Evolutionary conservation across 2,113 vertebrate species (phyloP).

Genomic region (Barbus barbus): DNA sequence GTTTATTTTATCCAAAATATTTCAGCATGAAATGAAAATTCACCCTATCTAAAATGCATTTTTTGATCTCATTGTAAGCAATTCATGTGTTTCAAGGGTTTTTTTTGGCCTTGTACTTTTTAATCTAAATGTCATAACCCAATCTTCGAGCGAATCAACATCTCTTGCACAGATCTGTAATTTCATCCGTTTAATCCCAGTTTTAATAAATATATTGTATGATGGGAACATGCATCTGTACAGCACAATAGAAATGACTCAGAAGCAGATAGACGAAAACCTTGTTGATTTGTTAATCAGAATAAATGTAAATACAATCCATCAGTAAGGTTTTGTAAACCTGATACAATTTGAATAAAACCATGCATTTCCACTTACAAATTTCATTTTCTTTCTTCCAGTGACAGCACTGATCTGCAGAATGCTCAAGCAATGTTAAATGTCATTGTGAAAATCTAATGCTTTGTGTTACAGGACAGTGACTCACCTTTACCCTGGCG

Average conservation of each 20-base stretch:
- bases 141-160: too few species aligned
- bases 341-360: neutral
- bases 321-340: neutral
- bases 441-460: neutral
- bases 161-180: too few species aligned
- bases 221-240: too few species aligned
- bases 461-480: neutral
- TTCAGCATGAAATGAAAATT: too few species aligned
- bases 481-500: slow-evolving; percentile 69
- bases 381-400: neutral
- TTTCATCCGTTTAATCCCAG: too few species aligned
- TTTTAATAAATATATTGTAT: too few species aligned
- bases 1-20: too few species aligned
- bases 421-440: neutral
- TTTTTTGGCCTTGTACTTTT: too few species aligned
- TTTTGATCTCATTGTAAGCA: too few species aligned
- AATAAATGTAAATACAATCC: neutral
- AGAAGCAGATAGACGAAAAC: neutral
- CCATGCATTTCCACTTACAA: neutral
- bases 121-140: too few species aligned
- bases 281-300: neutral
- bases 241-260: neutral
- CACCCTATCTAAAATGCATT: too few species aligned
- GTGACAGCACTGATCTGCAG: neutral
- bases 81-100: too few species aligned